Conservation (phyloP, 2,113 vertebrate genomes). For the Pseudois nayaur region DNA sequence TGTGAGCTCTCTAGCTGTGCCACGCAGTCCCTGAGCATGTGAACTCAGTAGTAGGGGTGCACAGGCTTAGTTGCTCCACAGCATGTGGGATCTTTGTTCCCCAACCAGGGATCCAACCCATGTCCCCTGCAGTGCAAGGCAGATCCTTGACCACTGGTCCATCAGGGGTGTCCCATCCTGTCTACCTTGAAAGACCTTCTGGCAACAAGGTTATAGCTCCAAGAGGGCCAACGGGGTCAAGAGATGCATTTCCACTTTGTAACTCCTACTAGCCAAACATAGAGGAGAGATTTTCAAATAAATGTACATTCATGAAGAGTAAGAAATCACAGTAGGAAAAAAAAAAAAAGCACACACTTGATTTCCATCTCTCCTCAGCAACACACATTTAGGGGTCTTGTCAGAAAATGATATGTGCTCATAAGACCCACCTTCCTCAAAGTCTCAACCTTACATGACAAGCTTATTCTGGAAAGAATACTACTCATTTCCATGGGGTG, state of each 20-base stretch:
- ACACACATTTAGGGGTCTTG: background rate
- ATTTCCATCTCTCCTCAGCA: background rate
- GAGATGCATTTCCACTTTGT: background rate
- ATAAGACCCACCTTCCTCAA: background rate
- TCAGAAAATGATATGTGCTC: background rate
- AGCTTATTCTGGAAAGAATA: background rate
- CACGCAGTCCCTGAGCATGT: fast-evolving
- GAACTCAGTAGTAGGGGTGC: background rate
- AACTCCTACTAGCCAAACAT: background rate
- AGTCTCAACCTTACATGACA: background rate
- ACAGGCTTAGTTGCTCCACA: background rate
- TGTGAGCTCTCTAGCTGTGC: background rate
- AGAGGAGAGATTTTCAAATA: background rate
- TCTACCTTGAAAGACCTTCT: background rate
- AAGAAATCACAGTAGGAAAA: background rate
- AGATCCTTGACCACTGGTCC: background rate
- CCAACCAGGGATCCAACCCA: background rate
- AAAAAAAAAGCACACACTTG: background rate
- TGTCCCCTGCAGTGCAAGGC: background rate
- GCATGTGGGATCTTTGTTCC: background rate
- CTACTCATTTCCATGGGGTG: background rate
- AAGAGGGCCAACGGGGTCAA: background rate
- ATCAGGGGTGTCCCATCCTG: background rate
- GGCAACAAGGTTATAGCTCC: background rate
- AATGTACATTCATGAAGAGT: background rate